A percentile compares a stretch with the other conserved stretches of the same genome.
Conservation (phyloP, 2,797 vertebrate species). For the Synanceia verrucosa region DNA sequence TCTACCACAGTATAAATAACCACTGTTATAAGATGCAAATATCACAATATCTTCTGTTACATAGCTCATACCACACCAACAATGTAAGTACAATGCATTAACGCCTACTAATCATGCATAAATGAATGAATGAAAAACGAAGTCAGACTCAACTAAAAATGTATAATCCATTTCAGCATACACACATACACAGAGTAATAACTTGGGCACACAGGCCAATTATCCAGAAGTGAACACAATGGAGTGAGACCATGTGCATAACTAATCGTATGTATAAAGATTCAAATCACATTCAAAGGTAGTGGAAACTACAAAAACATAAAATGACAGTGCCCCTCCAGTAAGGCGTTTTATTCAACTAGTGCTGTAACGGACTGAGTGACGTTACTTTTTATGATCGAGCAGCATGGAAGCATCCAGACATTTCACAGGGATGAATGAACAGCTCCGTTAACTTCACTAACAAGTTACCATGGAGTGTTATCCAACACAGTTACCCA, state of each 20-base stretch:
- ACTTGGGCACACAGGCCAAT: background rate
- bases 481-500: slow-evolving; percentile 38
- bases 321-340: background rate
- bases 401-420: too few species aligned
- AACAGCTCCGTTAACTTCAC: background rate
- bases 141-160: background rate
- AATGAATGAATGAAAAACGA: background rate
- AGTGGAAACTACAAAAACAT: background rate
- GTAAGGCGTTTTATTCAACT: too few species aligned
- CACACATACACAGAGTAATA: too few species aligned
- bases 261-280: background rate
- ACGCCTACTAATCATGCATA: background rate
- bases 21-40: background rate
- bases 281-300: background rate
- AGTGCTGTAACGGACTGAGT: too few species aligned
- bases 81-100: background rate
- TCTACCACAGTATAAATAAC: background rate
- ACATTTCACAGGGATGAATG: background rate
- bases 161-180: background rate
- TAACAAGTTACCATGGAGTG: too few species aligned
- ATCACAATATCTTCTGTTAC: background rate
- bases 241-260: background rate
- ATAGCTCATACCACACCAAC: background rate
- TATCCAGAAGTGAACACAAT: background rate
- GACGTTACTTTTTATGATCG: background rate